Evolutionary conservation across 2,888 invertebrate genomes (phyloP), one percentile per base, ranked within the genome.

Genomic region (Drosophila tripunctata): DNA sequence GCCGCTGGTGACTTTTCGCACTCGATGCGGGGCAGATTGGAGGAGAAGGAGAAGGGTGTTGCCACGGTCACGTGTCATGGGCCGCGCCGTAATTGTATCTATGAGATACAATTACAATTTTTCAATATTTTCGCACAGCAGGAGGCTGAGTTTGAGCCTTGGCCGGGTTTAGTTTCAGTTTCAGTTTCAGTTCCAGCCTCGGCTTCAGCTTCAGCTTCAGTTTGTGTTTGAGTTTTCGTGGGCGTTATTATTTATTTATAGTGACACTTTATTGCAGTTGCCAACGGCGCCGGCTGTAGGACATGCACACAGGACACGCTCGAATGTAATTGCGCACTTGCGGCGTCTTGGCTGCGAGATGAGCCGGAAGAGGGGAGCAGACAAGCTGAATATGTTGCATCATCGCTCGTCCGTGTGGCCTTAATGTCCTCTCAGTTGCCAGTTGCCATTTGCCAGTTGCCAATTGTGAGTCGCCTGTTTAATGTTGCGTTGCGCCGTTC

Each of bases 191-290:
- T n/a, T n/a, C n/a, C n/a, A n/a, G n/a, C n/a, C n/a, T n/a, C n/a
- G n/a, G n/a, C n/a, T n/a, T n/a, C n/a, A n/a, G n/a, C n/a, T n/a
- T n/a, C n/a, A n/a, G n/a, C n/a, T n/a, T n/a, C n/a, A n/a, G n/a
- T n/a, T n/a, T n/a, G n/a, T n/a, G n/a, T n/a, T 14, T 33, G 55
- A 33, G 54, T 62, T 64, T 78, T 72, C 67, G 81, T 87, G 81
- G 83, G 83, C 83, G 83, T 83, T 87, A 87, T 83, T 83, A 83
- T 83, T 83, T 87, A 83, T 83, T 83, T 83, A 83, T 87, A 83
- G 83, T 86, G 83, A 83, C 83, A 83, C 86, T 83, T 83, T 83
- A 83, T 83, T 86, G 86, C 88, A 40, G 65, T 66, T 66, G 61
- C 54, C 66, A 41, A 43, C 58, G 61, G 76, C 75, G 68, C 63